Conservation (phyloP, 2,113 vertebrate species). For the Misgurnus mizolepis region DNA sequence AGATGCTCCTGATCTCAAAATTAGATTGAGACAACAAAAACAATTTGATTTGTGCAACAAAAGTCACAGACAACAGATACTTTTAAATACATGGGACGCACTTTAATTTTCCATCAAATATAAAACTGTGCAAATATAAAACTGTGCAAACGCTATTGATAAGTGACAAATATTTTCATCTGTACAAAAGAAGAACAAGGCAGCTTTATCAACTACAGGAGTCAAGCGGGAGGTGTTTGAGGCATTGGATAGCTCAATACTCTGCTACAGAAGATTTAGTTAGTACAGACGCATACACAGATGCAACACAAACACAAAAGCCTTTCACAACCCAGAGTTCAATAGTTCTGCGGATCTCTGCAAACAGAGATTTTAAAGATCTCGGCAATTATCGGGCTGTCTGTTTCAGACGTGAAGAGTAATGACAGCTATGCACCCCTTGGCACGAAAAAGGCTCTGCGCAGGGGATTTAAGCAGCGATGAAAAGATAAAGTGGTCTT, state of each 20-base stretch:
- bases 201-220: constrained; percentile 15
- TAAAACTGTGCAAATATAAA: constrained; percentile 50
- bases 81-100: constrained; percentile 46
- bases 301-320: constrained; percentile 42
- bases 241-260: neutral
- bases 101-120: constrained; percentile 56
- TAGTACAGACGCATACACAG: constrained; percentile 26
- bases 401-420: constrained; percentile 48
- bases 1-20: no score
- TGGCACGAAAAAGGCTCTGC: constrained; percentile 56
- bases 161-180: constrained; percentile 24
- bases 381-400: constrained; percentile 56
- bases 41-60: neutral
- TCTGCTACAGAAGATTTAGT: constrained; percentile 22
- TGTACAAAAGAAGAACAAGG: constrained; percentile 36
- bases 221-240: neutral
- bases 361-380: constrained; percentile 59
- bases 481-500: constrained; percentile 73
- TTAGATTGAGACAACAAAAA: neutral
- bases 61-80: neutral
- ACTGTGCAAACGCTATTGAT: constrained; percentile 53
- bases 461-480: constrained; percentile 61
- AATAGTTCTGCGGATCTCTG: constrained; percentile 49
- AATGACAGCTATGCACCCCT: constrained; percentile 58
- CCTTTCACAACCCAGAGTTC: constrained; percentile 54